Percentiles rank a stretch among this genome's conserved stretches.
Conservation (phyloP, 2,113 vertebrate species). For the Xenopus borealis region DNA sequence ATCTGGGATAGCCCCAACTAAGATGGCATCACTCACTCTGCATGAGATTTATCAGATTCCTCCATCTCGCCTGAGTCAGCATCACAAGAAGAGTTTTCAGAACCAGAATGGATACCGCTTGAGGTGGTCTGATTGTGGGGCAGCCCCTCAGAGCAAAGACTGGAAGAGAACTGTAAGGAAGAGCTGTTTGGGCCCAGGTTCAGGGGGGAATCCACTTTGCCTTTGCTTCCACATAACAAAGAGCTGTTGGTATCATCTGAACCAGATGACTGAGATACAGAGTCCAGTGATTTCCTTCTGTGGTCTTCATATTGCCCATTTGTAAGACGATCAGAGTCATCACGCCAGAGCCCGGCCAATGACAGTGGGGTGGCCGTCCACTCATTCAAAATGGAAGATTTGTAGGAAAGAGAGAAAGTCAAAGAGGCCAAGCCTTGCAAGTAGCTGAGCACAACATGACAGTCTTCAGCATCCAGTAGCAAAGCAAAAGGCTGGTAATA, state of each 20-base stretch:
- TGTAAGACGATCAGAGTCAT: slow-evolving; percentile 54
- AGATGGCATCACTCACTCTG: slow-evolving; percentile 71
- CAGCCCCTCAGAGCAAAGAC: slow-evolving; percentile 80
- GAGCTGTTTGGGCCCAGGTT: slow-evolving; percentile 82
- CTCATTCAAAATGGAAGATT: slow-evolving; percentile 86
- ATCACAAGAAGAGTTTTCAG: slow-evolving; percentile 63
- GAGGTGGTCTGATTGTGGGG: slow-evolving; percentile 65
- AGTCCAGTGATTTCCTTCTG: slow-evolving; percentile 78
- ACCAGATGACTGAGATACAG: slow-evolving; percentile 81
- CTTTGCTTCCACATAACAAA: slow-evolving; percentile 38
- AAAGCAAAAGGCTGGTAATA: slow-evolving; percentile 82
- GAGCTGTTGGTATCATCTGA: slow-evolving; percentile 56
- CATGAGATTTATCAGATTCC: slow-evolving; percentile 61
- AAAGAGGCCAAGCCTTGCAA: slow-evolving; percentile 87
- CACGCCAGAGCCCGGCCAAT: slow-evolving; percentile 76
- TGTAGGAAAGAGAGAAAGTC: slow-evolving; percentile 88
- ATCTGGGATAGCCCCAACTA: too few relatives aligned
- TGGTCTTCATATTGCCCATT: slow-evolving; percentile 46
- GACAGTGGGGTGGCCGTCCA: slow-evolving; percentile 90
- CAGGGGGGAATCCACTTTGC: slow-evolving; percentile 72
- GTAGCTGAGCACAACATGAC: slow-evolving; percentile 89
- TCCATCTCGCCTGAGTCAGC: slow-evolving; percentile 46
- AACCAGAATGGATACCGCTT: slow-evolving; percentile 60
- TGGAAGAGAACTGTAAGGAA: slow-evolving; percentile 89
- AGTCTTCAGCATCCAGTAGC: slow-evolving; percentile 82